Conservation (phyloP, 1,140 invertebrate species). For the Caenorhabditis remanei region DNA sequence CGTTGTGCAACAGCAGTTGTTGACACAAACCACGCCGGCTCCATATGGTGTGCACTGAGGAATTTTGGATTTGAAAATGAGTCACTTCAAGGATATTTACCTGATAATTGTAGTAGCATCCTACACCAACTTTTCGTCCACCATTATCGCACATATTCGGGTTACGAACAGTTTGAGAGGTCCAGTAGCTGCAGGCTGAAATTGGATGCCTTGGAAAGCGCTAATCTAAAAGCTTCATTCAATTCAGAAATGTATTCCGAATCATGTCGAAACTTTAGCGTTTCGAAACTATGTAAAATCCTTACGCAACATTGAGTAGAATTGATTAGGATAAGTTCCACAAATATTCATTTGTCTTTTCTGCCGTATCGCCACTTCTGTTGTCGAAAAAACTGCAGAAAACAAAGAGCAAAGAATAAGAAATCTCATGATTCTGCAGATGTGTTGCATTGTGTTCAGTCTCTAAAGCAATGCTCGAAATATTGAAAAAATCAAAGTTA, state of each 20-base stretch:
- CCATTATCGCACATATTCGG: slow-evolving; percentile 64
- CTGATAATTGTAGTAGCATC: slow-evolving; percentile 46
- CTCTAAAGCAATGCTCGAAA: neutral
- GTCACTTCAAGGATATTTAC: neutral
- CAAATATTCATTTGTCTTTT: slow-evolving; percentile 65
- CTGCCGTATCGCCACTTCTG: neutral
- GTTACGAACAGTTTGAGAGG: slow-evolving; percentile 4
- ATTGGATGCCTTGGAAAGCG: slow-evolving; percentile 16
- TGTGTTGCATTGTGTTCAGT: slow-evolving; percentile 2
- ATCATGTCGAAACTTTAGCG: too few relatives aligned
- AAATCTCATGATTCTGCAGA: neutral
- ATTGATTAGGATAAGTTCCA: slow-evolving; percentile 65
- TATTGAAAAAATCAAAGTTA: neutral
- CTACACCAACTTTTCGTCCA: slow-evolving; percentile 61
- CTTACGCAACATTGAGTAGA: slow-evolving; percentile 57
- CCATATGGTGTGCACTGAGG: slow-evolving; percentile 46
- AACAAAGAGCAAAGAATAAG: neutral
- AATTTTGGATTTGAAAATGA: too few relatives aligned
- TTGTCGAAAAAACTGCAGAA: neutral
- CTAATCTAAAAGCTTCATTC: too few relatives aligned
- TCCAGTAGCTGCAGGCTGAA: slow-evolving; percentile 65
- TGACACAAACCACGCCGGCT: slow-evolving; percentile 31
- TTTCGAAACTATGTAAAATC: neutral
- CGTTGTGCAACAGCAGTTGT: slow-evolving; percentile 46
- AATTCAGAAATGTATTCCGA: too few relatives aligned